A percentile compares a stretch with the other conserved stretches of the same genome.
Conservation (phyloP, 1,140 invertebrate species). For the Heliconius nattereri region DNA sequence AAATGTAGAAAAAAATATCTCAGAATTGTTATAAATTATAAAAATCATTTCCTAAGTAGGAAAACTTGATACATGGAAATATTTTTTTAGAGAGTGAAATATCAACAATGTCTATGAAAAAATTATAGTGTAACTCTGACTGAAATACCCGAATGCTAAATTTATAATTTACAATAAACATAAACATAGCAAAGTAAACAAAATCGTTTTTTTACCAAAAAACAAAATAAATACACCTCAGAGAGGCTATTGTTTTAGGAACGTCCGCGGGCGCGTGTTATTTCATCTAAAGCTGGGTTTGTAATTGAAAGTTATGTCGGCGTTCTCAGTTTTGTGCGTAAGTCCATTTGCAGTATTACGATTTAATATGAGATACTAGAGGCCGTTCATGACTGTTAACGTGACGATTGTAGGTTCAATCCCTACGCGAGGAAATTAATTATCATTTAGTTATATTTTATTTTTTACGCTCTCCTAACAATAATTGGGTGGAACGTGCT, state of each 20-base stretch:
- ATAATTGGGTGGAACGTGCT: no score
- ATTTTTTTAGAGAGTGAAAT: no score
- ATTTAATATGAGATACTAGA: not conserved
- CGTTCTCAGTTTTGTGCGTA: not conserved
- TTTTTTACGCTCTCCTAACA: no score
- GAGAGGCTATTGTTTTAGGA: conserved; percentile 20
- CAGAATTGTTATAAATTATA: no score
- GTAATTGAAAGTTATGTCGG: conserved; percentile 1
- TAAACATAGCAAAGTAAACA: conserved; percentile 2
- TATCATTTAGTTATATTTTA: no score
- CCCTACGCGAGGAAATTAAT: no score
- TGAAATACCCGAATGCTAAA: not conserved
- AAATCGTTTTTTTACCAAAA: not conserved
- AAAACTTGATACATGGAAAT: no score
- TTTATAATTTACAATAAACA: not conserved
- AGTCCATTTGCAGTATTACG: not conserved
- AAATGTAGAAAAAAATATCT: no score
- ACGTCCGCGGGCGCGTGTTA: not conserved
- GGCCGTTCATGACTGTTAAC: no score
- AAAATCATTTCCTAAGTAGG: no score
- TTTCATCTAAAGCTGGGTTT: conserved; percentile 1
- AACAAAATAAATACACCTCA: conserved; percentile 5
- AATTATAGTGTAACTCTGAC: not conserved
- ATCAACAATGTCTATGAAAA: no score
- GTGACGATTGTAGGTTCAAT: no score